Evolutionary conservation across 2,888 invertebrate species (phyloP), one percentile per base, ranked within the genome.

Genomic region (Caenorhabditis doughertyi): DNA sequence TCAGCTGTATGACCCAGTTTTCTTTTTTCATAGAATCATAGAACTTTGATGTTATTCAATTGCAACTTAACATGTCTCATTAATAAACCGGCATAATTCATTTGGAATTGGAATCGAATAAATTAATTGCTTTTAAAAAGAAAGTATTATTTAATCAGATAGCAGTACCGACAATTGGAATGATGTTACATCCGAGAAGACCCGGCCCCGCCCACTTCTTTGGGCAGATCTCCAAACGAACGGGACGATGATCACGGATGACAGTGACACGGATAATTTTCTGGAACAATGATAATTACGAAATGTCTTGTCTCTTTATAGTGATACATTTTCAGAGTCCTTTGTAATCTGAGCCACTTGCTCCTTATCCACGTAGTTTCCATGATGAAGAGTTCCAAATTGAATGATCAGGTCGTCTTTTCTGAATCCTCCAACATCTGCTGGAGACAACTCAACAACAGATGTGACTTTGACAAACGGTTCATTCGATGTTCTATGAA

Each of bases 331-430:
- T 49, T 89, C 86, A 25, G 56, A 81, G 8, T 77, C 55, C 32
- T 77, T 71, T 11, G 90, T 88, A 11, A 87, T 53, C 18, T 88
- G 76, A 23, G 85, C 83, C 9, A 90, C 27, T 42, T 90, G 85
- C 16, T 84, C 51, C 58, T 91, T 64, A 23, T 84, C 82, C 1
- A 56, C 39, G 79, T 87, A 90, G 53, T 89, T 89, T 47, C 81
- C 90, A 27, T 83, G 83, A 67, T 90, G 90, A n/a, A 90, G 72
- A 9, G 65, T 49, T 25, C 90, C 90, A 70, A 88, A 90, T 73
- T 90, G 90, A 56, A 90, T 84, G 60, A 90, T 85, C 39, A 83
- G 21, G 55, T 90, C 90, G 18, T 82, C 88, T n/a, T 71, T 74
- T 42, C 80, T 53, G 23, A 90, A 74, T 18, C 87, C 87, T 35